A percentile compares a stretch with the other conserved stretches of the same genome.
Conservation (phyloP, 2,797 vertebrate species). For the Cynodonichthys magdalenae region DNA sequence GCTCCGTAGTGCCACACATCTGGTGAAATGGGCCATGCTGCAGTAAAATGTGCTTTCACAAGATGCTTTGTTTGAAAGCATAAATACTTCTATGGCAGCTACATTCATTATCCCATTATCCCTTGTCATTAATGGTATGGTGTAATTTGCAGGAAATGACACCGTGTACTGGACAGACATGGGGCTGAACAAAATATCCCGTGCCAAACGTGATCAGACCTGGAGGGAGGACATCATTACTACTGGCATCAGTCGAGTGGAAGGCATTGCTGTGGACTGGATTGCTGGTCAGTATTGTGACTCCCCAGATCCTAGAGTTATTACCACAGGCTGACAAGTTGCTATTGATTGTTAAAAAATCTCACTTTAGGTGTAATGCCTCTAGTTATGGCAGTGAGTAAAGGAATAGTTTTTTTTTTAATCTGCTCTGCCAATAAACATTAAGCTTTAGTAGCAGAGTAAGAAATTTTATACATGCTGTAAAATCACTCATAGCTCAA, state of each 20-base stretch:
- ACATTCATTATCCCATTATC: slow-evolving; percentile 48
- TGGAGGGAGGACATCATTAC: slow-evolving; percentile 97
- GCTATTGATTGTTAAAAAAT: slow-evolving; percentile 15
- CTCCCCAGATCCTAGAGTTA: slow-evolving; percentile 1
- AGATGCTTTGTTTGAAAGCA: slow-evolving; percentile 62
- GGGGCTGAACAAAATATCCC: slow-evolving; percentile 96
- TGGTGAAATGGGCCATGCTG: slow-evolving; percentile 66
- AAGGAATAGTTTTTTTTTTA: slow-evolving; percentile 8
- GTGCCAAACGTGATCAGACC: slow-evolving; percentile 94
- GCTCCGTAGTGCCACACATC: slow-evolving; percentile 56
- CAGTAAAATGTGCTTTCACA: slow-evolving; percentile 66
- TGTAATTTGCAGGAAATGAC: slow-evolving; percentile 86
- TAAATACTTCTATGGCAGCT: slow-evolving; percentile 41
- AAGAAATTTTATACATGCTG: not conserved
- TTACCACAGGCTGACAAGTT: slow-evolving; percentile 6
- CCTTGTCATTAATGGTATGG: slow-evolving; percentile 35
- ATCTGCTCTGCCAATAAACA: slow-evolving; percentile 1
- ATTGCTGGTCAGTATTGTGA: slow-evolving; percentile 87
- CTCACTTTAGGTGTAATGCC: not conserved
- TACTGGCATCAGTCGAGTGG: slow-evolving; percentile 94
- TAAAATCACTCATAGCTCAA: slow-evolving; percentile 11
- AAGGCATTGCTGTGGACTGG: slow-evolving; percentile 98
- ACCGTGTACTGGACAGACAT: slow-evolving; percentile 99
- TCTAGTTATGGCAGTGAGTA: not conserved
- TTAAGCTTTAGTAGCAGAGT: not conserved